A percentile compares a stretch with the other conserved stretches of the same genome.
Conservation (phyloP, 2,113 vertebrate species). For the Xiphias gladius region DNA sequence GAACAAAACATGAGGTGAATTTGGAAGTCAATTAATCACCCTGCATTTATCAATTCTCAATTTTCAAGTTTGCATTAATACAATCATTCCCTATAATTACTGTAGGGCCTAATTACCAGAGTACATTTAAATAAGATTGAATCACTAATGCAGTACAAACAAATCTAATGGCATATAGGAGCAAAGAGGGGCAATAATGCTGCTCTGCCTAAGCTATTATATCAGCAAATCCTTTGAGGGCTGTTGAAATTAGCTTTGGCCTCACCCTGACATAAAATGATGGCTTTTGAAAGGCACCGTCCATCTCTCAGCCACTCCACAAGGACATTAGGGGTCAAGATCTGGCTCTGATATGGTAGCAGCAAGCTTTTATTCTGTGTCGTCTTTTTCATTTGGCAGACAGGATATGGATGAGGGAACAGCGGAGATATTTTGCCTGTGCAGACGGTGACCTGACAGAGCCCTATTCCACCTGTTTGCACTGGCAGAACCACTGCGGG, state of each 20-base stretch:
- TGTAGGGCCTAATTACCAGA: conserved; percentile 64
- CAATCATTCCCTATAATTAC: conserved; percentile 72
- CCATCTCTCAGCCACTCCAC: conserved; percentile 44
- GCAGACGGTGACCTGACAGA: conserved; percentile 72
- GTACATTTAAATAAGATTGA: conserved; percentile 69
- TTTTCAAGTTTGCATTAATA: conserved; percentile 60
- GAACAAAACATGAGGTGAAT: conserved; percentile 56
- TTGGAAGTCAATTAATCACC: conserved; percentile 51
- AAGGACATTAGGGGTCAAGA: conserved; percentile 72
- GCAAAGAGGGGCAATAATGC: conserved; percentile 44
- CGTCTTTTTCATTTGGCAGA: conserved; percentile 42
- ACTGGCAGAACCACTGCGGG: conserved; percentile 56
- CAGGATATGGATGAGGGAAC: conserved; percentile 66
- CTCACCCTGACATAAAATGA: conserved; percentile 61
- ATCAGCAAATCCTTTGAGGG: conserved; percentile 67
- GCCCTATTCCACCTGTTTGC: conserved; percentile 75
- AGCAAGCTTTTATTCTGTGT: conserved; percentile 54
- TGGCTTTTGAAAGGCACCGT: conserved; percentile 61
- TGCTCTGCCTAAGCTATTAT: conserved; percentile 58
- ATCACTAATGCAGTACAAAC: conserved; percentile 69
- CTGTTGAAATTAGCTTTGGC: conserved; percentile 69
- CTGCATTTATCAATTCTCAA: conserved; percentile 68
- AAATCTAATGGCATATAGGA: conserved; percentile 61
- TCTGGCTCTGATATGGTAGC: conserved; percentile 62
- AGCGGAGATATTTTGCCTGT: conserved; percentile 61